Evolutionary conservation across 2,113 vertebrate genomes (phyloP), one percentile per base, ranked within the genome.

Genomic region (Festucalex cinctus): DNA sequence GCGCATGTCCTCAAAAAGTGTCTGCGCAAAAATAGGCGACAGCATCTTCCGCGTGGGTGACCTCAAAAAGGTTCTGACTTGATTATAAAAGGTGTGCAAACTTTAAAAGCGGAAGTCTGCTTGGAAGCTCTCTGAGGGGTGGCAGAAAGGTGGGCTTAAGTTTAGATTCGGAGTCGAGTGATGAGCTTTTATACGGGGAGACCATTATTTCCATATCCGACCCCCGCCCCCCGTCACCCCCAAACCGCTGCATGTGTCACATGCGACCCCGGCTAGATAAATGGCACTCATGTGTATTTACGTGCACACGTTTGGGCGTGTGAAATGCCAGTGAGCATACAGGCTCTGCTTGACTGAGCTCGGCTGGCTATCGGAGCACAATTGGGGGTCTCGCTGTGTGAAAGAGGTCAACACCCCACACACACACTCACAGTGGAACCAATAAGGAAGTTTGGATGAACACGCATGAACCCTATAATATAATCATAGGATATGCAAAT

Each of bases 301-400:
- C 76, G 70, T 81, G 87, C 79, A 82, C 81, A 44, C 62, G 48
- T 82, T 81, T 76, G 84, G 65, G 77, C 85, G 83, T 85, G 81
- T 85, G 84, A 90, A 91, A 98, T 98, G 94, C 94, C 94, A 96
- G 88, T 97, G 94, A 97, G 95, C 95, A 96, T 94, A 92, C 90
- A 71, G 83, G 78, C 74, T 81, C 88, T 92, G 94, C 95, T 94
- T 95, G 92, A 93, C 90, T 95, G 92, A 83, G 86, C 92, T 87
- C 84, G 79, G 90, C 89, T 73, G 81, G 91, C 77, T 82, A 77
- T 78, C 72, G 68, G 72, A 85, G 70, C 86, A 86, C 87, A 86
- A 89, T 74, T 89, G 86, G 87, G 85, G 86, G 82, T 76, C 82
- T 88, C 83, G 70, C 85, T 84, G 82, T 87, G 77, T 86, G 86